Percentiles rank a stretch among this genome's conserved stretches.
These are phyloP conservation scores for Ethmia dodecea DNA, from an alignment of 2,888 invertebrate genomes.

Conservation along the genomic window DNA sequence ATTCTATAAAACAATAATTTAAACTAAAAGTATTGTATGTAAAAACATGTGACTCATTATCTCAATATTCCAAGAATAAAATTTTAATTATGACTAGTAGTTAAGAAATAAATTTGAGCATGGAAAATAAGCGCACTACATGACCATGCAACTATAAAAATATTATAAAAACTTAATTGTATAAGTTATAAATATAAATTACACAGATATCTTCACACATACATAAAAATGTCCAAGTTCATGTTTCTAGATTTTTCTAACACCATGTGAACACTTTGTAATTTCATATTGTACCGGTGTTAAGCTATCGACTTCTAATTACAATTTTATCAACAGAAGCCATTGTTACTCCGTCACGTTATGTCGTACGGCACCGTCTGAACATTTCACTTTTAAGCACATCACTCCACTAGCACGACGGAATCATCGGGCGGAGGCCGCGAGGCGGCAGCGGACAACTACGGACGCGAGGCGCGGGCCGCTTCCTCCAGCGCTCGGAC, in stretches of 20 bases:
- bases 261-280: constrained; percentile 36
- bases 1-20: constrained; percentile 40
- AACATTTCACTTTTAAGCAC: constrained; percentile 21
- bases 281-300: constrained; percentile 22
- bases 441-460: constrained; percentile 25
- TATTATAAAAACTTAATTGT: constrained; percentile 55
- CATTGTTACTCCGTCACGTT: constrained; percentile 2
- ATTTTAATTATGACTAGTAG: constrained; percentile 72
- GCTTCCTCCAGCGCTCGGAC: constrained; percentile 92
- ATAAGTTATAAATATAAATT: constrained; percentile 65
- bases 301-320: constrained; percentile 1
- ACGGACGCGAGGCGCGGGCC: constrained; percentile 80
- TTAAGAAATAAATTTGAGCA: constrained; percentile 74
- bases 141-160: constrained; percentile 72
- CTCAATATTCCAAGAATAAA: constrained; percentile 49
- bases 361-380: constrained; percentile 8
- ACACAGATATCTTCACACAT: constrained; percentile 57
- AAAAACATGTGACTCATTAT: constrained; percentile 41
- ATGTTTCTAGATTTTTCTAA: constrained; percentile 25
- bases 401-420: constrained; percentile 34
- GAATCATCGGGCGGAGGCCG: constrained; percentile 21
- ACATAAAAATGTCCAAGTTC: constrained; percentile 27
- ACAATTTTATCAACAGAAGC: neutral
- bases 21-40: constrained; percentile 42
- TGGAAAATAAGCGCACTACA: constrained; percentile 70